Base-by-base conservation (phyloP, 2,888 invertebrate species). In the Cheilosia grossa region DNA sequence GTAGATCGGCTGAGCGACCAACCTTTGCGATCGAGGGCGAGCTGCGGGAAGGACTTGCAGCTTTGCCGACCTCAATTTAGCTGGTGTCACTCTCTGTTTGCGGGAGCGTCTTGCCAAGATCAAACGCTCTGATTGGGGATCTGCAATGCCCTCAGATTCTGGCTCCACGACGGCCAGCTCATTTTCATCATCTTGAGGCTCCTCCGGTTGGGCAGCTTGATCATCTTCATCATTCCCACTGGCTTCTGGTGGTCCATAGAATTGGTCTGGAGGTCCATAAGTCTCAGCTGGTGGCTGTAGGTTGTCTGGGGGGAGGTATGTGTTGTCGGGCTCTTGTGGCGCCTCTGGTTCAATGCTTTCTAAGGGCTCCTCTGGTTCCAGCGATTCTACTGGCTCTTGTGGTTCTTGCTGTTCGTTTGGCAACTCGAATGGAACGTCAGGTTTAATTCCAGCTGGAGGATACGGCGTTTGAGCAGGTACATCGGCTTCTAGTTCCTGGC, bases 251-350 rank as follows among this genome's bases (percentile, higher is more conserved):
- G 80, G 59, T 47, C 83, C 79, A 47, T 79, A 79, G 10, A 79
- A 69, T 10, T 79, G 58, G 13, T 47, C 79, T 21, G 49, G 49
- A 7, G 49, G 49, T 49, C 49, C 21, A 51, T 51, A 51, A 7
- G 51, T 24, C 6, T 51, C 4, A 15, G 51, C 51, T 61, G 83
- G 83, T 0, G 85, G 83, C n/a, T 59, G 15, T 0, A 74, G 74
- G 21, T 59, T 75, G n/a, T 85, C 85, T 30, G 85, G 85, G 24
- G 85, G 85, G 21, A 85, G 13, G 24, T 85, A 85, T 6, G 85
- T 85, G 21, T 85, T 80, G 21, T 75, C 81, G 2, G 79, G 80
- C 42, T 74, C 42, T n/a, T 69, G 51, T 4, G 51, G 66, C 13
- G 13, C 27, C 17, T 30, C 6, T 44, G 63, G 61, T 2, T 30